Evolutionary conservation across 2,113 vertebrate species (phyloP), one percentile per base, ranked within the genome.

Genomic region (Epinephelus lanceolatus): DNA sequence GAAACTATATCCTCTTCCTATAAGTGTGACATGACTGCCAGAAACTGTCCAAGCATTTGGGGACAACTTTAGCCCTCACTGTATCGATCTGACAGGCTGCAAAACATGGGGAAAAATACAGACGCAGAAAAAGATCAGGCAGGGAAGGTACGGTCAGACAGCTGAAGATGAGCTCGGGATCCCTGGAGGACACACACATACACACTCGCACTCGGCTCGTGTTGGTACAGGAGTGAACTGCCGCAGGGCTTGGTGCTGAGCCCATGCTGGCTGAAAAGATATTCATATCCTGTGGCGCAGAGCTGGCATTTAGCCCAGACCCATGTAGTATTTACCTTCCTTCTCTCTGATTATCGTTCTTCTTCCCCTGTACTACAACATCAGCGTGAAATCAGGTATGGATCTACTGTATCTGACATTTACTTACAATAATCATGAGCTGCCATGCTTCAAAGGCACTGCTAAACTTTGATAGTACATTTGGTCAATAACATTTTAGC

Each of bases 161-260:
- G 60, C 77, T 68, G 19, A 53, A 73, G 57, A 61, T 18, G 10
- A 59, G 71, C 63, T 62, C 5, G 6, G 25, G 33, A 45, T 78
- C 75, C 76, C 68, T 19, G 52, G 59, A 71, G 73, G 76, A 73
- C n/a, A 67, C 57, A 62, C 65, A 77, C 75, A 83, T 15, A 52
- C 21, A 52, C 17, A 74, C 27, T 70, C 25, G 65, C 30, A 68
- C 60, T 67, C 25, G 78, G 75, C 61, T 47, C 47, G 65, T 73
- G 53, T 76, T 85, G 85, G 62, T 85, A 68, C 45, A 82, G 59
- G 67, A 65, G 30, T 71, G 77, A 61, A 56, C 18, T 27, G 86
- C 89, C 23, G 71, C 83, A 73, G 89, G 88, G 86, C 61, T 74
- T 88, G 82, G 73, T 88, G 68, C 81, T 76, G 78, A 78, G 88